phyloP scores from a whole-genome alignment of 1,140 invertebrate species.

The Formica selysi region DNA sequence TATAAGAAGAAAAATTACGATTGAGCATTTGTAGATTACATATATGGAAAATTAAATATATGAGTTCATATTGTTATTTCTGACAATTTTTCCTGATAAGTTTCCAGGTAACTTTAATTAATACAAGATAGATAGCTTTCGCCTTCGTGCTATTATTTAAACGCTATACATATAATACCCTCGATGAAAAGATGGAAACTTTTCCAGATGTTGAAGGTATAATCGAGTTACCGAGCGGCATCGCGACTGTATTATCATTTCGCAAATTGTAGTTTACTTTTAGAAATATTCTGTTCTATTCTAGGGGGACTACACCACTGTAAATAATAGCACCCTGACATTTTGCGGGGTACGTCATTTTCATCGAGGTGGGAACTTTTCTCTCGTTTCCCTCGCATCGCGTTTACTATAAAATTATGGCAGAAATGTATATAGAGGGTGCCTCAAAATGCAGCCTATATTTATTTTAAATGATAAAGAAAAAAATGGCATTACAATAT shows the following conservation, averaged over 20 bases:
- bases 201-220: conserved; percentile 60
- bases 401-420: conserved; percentile 47
- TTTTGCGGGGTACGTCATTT: conserved; percentile 49
- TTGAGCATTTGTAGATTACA: neutral
- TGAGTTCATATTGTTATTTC: neutral
- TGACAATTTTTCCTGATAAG: neutral
- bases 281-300: conserved; percentile 31
- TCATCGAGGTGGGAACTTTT: conserved; percentile 9
- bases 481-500: conserved; percentile 11
- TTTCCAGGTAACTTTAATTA: neutral
- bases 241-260: conserved; percentile 52
- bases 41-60: conserved; percentile 8
- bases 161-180: conserved; percentile 5
- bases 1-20: neutral
- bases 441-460: neutral
- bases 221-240: conserved; percentile 43
- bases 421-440: conserved; percentile 12
- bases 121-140: neutral
- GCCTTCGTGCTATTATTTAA: conserved; percentile 22
- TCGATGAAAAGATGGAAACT: conserved; percentile 43
- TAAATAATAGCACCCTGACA: conserved; percentile 52
- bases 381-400: conserved; percentile 24
- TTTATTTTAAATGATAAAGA: conserved; percentile 14
- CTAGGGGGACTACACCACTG: conserved; percentile 34
- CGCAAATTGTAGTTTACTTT: conserved; percentile 59